These are phyloP conservation scores for Ichneumoninae sp. DNA, from an alignment of 2,888 invertebrate species.

Conservation along the genomic window DNA sequence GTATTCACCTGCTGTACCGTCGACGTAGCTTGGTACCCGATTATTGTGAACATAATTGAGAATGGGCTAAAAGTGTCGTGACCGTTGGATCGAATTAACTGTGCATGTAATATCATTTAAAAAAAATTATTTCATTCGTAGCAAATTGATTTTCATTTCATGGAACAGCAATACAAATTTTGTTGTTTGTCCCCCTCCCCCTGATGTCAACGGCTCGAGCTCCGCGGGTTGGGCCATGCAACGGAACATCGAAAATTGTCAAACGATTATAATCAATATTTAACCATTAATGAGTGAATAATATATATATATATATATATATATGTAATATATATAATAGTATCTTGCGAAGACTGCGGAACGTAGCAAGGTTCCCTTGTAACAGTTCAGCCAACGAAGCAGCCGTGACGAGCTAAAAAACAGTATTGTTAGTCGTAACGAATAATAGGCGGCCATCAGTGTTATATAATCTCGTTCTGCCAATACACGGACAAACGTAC, in stretches of 20 bases:
- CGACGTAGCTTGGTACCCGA: background rate
- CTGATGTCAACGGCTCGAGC: conserved; percentile 74
- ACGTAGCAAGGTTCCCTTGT: conserved; percentile 85
- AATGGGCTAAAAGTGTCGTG: background rate
- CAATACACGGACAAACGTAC: conserved; percentile 68
- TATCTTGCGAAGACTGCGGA: conserved; percentile 84
- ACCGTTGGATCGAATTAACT: background rate
- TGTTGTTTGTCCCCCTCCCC: background rate
- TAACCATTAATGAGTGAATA: conserved; percentile 76
- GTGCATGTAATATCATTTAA: background rate
- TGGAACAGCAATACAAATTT: background rate
- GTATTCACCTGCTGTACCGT: background rate
- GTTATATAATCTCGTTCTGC: conserved; percentile 70
- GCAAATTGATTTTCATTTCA: background rate
- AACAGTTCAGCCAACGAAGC: conserved; percentile 85
- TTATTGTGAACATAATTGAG: background rate
- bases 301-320: conserved; percentile 59
- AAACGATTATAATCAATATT: conserved; percentile 74
- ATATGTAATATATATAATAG: conserved; percentile 56
- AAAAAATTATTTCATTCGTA: background rate
- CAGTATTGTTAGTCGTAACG: conserved; percentile 80
- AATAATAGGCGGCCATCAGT: conserved; percentile 75
- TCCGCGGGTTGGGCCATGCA: conserved; percentile 83
- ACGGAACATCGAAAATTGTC: conserved; percentile 82
- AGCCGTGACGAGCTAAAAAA: conserved; percentile 84